Conservation (phyloP, 2,113 vertebrate species). For the Monopterus albus region DNA sequence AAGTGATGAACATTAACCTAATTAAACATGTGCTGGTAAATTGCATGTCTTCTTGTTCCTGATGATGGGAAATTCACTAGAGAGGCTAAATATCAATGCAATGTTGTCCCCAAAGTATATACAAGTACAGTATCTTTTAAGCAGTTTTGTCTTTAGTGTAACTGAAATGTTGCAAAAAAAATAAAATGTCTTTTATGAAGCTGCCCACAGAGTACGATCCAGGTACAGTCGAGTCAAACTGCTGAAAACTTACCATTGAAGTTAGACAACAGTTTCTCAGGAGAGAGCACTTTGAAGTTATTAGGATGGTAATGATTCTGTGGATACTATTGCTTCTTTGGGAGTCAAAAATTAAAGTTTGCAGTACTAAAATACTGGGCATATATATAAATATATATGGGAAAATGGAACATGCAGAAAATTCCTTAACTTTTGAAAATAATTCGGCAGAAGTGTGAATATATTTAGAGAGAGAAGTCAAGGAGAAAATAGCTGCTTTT, state of each 20-base stretch:
- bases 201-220: background rate
- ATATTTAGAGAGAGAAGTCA: constrained; percentile 24
- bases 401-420: background rate
- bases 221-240: constrained; percentile 3
- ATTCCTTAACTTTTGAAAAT: constrained; percentile 11
- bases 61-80: background rate
- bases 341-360: background rate
- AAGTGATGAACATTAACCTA: background rate
- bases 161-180: constrained; percentile 11
- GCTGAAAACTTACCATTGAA: background rate
- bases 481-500: constrained; percentile 16
- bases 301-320: background rate
- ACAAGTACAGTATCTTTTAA: background rate
- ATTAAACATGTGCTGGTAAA: constrained; percentile 7
- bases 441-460: background rate
- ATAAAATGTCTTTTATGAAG: constrained; percentile 10
- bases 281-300: constrained; percentile 41
- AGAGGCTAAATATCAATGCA: background rate
- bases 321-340: no score
- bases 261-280: constrained; percentile 10
- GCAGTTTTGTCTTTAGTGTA: constrained; percentile 17
- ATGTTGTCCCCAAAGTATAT: background rate
- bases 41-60: background rate
- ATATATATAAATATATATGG: background rate
- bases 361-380: background rate